These are phyloP conservation scores for Leptinotarsa rubiginosa DNA, from an alignment of 2,888 invertebrate genomes.

Conservation along the genomic window DNA sequence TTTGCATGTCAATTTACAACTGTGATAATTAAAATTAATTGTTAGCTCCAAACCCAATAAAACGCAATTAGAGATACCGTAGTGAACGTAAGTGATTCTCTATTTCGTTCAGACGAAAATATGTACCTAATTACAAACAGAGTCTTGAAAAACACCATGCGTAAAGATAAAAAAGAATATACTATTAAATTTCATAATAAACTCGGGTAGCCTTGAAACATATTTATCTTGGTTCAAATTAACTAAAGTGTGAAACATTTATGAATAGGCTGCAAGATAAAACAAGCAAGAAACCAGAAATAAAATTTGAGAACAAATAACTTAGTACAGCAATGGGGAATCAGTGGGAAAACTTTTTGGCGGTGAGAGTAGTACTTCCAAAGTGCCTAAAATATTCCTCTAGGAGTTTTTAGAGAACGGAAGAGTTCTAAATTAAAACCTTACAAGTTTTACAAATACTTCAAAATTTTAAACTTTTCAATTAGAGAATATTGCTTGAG, in stretches of 20 bases:
- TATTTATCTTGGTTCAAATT: slow-evolving; percentile 17
- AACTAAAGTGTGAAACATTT: slow-evolving; percentile 13
- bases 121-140: neutral
- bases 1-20: neutral
- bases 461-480: too few species aligned
- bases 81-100: neutral
- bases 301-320: neutral
- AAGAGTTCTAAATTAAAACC: too few species aligned
- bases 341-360: too few species aligned
- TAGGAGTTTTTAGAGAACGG: too few species aligned
- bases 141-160: neutral
- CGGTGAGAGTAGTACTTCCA: too few species aligned
- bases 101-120: slow-evolving; percentile 3
- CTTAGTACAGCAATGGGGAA: neutral
- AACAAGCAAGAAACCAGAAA: neutral
- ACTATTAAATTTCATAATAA: slow-evolving; percentile 12
- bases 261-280: neutral
- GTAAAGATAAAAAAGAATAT: neutral
- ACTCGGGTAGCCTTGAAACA: slow-evolving; percentile 15
- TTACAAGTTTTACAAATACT: too few species aligned
- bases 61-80: neutral
- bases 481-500: too few species aligned
- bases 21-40: neutral
- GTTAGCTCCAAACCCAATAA: neutral
- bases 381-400: too few species aligned